A percentile compares a stretch with the other conserved stretches of the same genome.
Evolutionary conservation across 2,888 invertebrate species (phyloP).

Genomic region (Drosophila mimica): DNA sequence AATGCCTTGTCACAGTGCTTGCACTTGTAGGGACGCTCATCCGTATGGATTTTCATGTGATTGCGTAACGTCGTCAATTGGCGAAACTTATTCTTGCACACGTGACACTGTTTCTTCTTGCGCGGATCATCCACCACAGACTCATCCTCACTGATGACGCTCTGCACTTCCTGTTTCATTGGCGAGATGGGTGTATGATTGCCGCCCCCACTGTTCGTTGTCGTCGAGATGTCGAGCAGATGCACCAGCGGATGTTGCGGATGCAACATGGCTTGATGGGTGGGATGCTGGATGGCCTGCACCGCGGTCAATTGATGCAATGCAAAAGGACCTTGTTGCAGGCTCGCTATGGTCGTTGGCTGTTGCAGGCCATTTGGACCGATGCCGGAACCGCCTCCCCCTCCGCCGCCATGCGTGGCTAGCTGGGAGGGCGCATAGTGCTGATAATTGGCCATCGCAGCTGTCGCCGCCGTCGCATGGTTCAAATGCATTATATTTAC

Average conservation of each 20-base stretch:
- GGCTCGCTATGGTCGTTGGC: slow-evolving; percentile 77
- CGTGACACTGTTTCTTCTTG: slow-evolving; percentile 83
- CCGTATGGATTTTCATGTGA: slow-evolving; percentile 83
- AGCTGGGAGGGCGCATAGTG: slow-evolving; percentile 82
- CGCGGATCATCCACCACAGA: slow-evolving; percentile 82
- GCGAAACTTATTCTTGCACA: slow-evolving; percentile 83
- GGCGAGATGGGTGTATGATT: slow-evolving; percentile 81
- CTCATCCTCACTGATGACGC: slow-evolving; percentile 78
- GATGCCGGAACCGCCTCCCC: slow-evolving; percentile 51
- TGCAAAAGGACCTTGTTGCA: slow-evolving; percentile 81
- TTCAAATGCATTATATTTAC: slow-evolving; percentile 80
- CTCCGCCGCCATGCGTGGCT: slow-evolving; percentile 67
- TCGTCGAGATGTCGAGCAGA: slow-evolving; percentile 80
- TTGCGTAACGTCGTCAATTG: slow-evolving; percentile 82
- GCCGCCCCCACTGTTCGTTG: slow-evolving; percentile 76
- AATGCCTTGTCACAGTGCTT: slow-evolving; percentile 83
- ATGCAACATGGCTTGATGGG: slow-evolving; percentile 83
- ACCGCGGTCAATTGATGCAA: slow-evolving; percentile 82
- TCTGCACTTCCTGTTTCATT: slow-evolving; percentile 81
- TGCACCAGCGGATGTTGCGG: slow-evolving; percentile 83
- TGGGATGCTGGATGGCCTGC: slow-evolving; percentile 83
- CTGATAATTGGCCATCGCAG: slow-evolving; percentile 83
- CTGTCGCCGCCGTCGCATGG: slow-evolving; percentile 81
- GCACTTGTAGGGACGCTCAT: slow-evolving; percentile 82
- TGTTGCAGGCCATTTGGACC: slow-evolving; percentile 74